Percentiles rank a stretch among this genome's conserved stretches.
Evolutionary conservation across 2,797 vertebrate species (phyloP).

Genomic region (Diglossa cyanea): DNA sequence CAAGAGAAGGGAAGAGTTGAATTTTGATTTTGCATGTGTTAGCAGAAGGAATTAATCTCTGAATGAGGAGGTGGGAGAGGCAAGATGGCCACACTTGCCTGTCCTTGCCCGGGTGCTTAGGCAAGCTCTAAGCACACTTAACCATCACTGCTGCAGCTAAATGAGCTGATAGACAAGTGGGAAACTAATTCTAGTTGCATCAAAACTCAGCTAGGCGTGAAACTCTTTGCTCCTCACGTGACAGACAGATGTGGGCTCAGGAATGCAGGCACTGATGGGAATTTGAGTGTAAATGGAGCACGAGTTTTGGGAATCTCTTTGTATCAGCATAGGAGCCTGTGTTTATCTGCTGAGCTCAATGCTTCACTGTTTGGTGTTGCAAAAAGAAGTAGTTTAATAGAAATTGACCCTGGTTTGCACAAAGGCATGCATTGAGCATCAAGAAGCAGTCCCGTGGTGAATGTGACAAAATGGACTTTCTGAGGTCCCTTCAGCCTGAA

Average conservation of each 20-base stretch:
- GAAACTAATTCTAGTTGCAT: background rate
- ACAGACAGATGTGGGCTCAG: background rate
- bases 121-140: background rate
- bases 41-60: background rate
- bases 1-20: background rate
- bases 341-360: background rate
- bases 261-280: background rate
- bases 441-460: rapidly evolving
- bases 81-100: background rate
- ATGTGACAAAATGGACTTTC: background rate
- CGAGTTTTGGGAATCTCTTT: background rate
- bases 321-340: background rate
- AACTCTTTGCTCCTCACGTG: background rate
- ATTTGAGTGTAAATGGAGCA: background rate
- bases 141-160: background rate
- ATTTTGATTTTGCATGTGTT: background rate
- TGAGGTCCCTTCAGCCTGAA: background rate
- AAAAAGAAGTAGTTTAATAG: background rate
- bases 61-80: background rate
- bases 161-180: background rate
- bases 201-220: background rate
- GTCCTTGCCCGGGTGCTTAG: rapidly evolving
- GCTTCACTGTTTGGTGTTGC: background rate
- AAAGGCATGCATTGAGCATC: background rate
- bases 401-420: background rate